phyloP scores from a whole-genome alignment of 2,797 vertebrate genomes.

The Lemur catta region DNA sequence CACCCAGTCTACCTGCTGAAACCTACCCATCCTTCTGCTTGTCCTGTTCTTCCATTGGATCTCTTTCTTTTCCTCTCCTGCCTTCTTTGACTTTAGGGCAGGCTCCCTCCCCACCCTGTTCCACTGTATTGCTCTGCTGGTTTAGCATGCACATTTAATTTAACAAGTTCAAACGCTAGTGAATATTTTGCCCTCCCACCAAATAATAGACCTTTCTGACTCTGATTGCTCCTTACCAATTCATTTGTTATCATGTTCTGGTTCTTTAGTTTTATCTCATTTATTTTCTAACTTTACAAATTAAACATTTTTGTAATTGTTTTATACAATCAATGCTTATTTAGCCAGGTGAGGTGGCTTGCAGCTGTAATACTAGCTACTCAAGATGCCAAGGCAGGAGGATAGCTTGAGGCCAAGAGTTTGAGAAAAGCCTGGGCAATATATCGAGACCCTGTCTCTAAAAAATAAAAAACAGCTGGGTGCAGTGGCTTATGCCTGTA shows the following conservation, averaged over 20 bases:
- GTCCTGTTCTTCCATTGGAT: neutral
- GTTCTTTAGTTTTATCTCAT: neutral
- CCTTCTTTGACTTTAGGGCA: neutral
- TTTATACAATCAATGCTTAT: neutral
- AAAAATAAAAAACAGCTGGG: neutral
- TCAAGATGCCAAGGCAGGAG: neutral
- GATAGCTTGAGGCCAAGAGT: neutral
- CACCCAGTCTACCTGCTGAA: neutral
- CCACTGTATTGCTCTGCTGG: neutral
- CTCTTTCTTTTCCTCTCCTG: neutral
- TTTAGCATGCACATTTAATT: neutral
- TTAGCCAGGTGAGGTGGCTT: neutral
- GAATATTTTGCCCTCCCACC: neutral
- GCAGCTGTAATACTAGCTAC: neutral
- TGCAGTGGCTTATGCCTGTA: neutral
- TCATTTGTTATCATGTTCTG: neutral
- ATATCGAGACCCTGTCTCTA: neutral
- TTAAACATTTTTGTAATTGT: neutral
- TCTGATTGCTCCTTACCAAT: neutral
- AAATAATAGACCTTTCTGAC: neutral
- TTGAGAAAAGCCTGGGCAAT: neutral
- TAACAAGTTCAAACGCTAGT: neutral
- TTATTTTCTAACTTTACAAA: neutral
- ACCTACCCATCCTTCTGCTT: neutral
- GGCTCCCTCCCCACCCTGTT: neutral